Percentiles rank a stretch among this genome's conserved stretches.
Conservation (phyloP, 1,140 invertebrate genomes). For the Megathymus violae region DNA sequence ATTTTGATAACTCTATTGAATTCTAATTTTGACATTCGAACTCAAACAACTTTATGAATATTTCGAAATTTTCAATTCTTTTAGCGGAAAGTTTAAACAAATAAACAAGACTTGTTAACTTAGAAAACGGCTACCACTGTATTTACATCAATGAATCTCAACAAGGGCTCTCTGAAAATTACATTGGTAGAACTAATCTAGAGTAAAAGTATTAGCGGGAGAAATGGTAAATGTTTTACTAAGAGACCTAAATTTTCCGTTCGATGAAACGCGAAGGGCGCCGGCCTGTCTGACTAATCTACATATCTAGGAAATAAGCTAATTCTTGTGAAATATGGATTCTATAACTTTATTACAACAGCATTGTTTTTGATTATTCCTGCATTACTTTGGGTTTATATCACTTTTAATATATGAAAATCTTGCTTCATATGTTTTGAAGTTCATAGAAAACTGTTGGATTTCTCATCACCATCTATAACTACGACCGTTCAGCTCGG, state of each 20-base stretch:
- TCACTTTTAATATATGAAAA: too few relatives aligned
- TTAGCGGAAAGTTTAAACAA: not conserved
- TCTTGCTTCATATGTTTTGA: too few relatives aligned
- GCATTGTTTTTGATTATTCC: conserved; percentile 57
- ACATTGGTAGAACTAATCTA: conserved; percentile 11
- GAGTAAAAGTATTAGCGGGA: conserved; percentile 14
- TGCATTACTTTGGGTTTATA: conserved; percentile 44
- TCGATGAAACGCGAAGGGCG: conserved; percentile 53
- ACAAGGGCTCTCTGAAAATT: not conserved
- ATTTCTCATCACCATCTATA: too few relatives aligned
- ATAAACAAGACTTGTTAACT: not conserved
- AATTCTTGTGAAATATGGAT: conserved; percentile 71
- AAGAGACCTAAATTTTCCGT: conserved; percentile 57
- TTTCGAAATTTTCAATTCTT: not conserved
- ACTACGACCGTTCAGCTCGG: too few relatives aligned
- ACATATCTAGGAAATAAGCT: conserved; percentile 76
- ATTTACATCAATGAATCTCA: not conserved
- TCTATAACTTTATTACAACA: conserved; percentile 56
- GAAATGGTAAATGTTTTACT: conserved; percentile 37
- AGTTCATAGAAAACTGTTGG: too few relatives aligned
- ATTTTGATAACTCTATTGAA: not conserved
- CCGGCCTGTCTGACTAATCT: conserved; percentile 66
- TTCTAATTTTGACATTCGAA: not conserved
- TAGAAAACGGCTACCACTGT: not conserved
- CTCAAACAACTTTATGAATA: not conserved